Base-by-base conservation (phyloP, 1,140 invertebrate species). In the Neelides sp. region DNA sequence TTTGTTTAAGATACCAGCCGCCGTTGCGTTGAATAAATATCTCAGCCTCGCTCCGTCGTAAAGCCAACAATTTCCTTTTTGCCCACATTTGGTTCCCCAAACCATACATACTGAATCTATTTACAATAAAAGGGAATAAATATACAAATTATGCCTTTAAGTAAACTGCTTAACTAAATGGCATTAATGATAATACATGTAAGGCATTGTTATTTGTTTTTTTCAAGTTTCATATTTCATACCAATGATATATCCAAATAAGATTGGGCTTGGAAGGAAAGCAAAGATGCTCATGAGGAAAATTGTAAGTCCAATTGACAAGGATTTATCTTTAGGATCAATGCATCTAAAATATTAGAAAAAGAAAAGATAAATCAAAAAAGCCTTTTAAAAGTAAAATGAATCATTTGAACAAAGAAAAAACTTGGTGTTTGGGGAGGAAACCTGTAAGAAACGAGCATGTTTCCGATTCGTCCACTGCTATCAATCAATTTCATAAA, bases 51-150 rank as follows among this genome's bases (percentile, higher is more conserved):
- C 71, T 5, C 77, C 75, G 64, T 81, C 76, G 58, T 80, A 82
- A 1, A 81, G 64, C 80, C 79, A 82, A 63, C 80, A 82, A 61
- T 83, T 82, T 45, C 80, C 80, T 34, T 72, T 80, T 42, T 76
- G 76, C 4, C 73, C 69, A 60, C 80, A 82, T 8, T 80, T 82
- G 63, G 78, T 80, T 13, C 80, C 80, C 80, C 80, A 83, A 12
- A 82, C 76, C 1, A 81, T 59, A 58, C 80, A 83, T 13, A 77
- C 74, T 34, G 71, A 72, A 68, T 78, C 77, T 79, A 19, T 3
- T 20, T 19, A 42, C 12, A 36, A 2, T 47, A 30, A 27, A 7
- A 34, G 12, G 35, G 10, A 26, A 28, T 23, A 41, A 2, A 2
- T 30, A 30, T 13, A 19, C 37, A 28, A 24, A 48, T 41, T 42